Base-by-base conservation (phyloP, 2,888 invertebrate species). In the Gortyna flavago region DNA sequence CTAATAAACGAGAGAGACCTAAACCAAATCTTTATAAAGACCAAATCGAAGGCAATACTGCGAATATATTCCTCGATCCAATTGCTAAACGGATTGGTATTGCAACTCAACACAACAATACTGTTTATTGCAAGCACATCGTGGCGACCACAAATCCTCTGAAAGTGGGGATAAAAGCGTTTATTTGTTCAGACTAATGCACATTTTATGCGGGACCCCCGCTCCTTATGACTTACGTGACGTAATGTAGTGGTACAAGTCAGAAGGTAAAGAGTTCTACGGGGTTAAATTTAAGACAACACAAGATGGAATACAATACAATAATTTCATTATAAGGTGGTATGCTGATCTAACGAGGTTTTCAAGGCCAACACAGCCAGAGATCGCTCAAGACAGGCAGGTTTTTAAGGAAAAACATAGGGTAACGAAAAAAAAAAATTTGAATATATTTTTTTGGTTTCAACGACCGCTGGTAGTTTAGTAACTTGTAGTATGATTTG, bases 121-220 rank as follows among this genome's bases (percentile, higher is more conserved):
- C 90, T 89, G 89, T 90, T 87, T 90, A 91, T 87, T 90, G 88
- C 90, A 87, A 91, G 92, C 92, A 93, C 90, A 88, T 90, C 89
- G 88, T 82, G 89, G 88, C 89, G 89, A 91, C 93, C 94, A 91
- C 95, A 95, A 95, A 95, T 95, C 94, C 94, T 90, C 92, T 87
- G 91, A 91, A 92, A 92, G 93, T 92, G 90, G 90, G 94, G 94
- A 93, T 94, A 94, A 95, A 94, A 94, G 95, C 95, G 94, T 95
- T 95, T 95, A 95, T 95, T 95, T 95, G 95, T 95, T 95, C 95
- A 94, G 94, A 94, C 95, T 95, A 95, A 95, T 95, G 95, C 94
- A 95, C 95, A 95, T 95, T 95, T 95, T 95, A 95, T 95, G 94
- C 95, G 95, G 94, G 92, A 90, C 90, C 93, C 81, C 91, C 92